A percentile compares a stretch with the other conserved stretches of the same genome.
phyloP scores from a whole-genome alignment of 2,113 vertebrate genomes.

The Dolichallabes microphthalmus region DNA sequence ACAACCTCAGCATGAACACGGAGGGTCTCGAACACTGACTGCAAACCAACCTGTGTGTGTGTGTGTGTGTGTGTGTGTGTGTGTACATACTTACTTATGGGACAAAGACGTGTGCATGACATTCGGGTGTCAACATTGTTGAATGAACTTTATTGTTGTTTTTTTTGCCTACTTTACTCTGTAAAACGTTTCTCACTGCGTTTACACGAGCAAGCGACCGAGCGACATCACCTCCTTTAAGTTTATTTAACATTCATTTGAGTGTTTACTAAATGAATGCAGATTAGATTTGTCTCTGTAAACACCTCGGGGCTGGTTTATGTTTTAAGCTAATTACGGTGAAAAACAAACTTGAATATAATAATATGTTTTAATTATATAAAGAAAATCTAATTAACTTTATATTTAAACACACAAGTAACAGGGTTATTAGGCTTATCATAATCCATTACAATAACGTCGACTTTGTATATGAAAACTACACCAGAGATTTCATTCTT shows the following conservation, averaged over 20 bases:
- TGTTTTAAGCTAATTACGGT: background rate
- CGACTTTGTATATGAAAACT: background rate
- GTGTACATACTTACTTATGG: constrained; percentile 9
- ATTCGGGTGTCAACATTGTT: constrained; percentile 26
- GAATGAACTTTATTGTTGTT: background rate
- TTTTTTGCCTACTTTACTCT: background rate
- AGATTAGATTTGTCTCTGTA: background rate
- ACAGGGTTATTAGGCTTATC: background rate
- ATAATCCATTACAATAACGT: background rate
- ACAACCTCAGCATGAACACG: constrained; percentile 26
- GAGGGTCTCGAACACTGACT: constrained; percentile 34
- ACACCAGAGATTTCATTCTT: no score
- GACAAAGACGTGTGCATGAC: constrained; percentile 31
- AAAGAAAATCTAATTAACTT: background rate
- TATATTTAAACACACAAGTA: background rate
- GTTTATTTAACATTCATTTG: background rate
- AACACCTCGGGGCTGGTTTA: background rate
- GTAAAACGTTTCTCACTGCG: background rate
- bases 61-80: constrained; percentile 20
- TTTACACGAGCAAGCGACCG: constrained; percentile 6
- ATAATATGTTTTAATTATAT: background rate
- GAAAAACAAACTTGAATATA: background rate
- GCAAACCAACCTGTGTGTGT: constrained; percentile 12
- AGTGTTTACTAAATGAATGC: background rate
- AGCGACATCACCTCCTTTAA: background rate